phyloP scores from a whole-genome alignment of 2,113 vertebrate genomes.

The Erythrocercus mccallii region DNA sequence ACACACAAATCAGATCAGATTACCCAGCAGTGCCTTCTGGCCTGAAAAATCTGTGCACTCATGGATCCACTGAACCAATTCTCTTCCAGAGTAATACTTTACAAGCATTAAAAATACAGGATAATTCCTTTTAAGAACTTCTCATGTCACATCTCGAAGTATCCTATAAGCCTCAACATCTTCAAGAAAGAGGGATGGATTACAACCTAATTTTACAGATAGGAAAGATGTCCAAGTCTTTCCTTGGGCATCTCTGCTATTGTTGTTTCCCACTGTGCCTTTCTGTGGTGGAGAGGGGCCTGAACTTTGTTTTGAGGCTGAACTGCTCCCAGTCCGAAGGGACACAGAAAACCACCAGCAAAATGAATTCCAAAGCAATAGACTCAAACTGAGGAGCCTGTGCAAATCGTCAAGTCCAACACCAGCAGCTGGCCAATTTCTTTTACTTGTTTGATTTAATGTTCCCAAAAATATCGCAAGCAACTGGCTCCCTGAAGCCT shows the following conservation, averaged over 20 bases:
- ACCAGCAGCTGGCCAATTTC: not conserved
- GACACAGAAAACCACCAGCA: not conserved
- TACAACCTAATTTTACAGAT: not conserved
- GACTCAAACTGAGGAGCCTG: not conserved
- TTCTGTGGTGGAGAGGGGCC: not conserved
- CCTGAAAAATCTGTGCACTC: not conserved
- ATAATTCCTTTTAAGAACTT: not conserved
- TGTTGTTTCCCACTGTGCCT: not conserved
- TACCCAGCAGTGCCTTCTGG: not conserved
- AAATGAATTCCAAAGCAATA: not conserved
- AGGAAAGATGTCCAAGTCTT: not conserved
- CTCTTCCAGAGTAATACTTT: not conserved
- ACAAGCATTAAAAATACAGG: not conserved
- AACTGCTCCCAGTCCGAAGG: not conserved
- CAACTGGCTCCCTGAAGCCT: not conserved
- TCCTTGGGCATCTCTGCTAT: not conserved
- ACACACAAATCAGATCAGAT: not conserved
- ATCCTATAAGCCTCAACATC: not conserved
- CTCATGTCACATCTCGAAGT: not conserved
- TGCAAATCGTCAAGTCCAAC: not conserved
- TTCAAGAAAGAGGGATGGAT: not conserved
- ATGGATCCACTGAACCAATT: not conserved
- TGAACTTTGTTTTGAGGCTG: not conserved
- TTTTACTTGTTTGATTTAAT: not conserved
- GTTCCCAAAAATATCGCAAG: not conserved